Evolutionary conservation across 2,797 vertebrate genomes (phyloP), one percentile per base, ranked within the genome.

Genomic region (Falco novaeseelandiae): DNA sequence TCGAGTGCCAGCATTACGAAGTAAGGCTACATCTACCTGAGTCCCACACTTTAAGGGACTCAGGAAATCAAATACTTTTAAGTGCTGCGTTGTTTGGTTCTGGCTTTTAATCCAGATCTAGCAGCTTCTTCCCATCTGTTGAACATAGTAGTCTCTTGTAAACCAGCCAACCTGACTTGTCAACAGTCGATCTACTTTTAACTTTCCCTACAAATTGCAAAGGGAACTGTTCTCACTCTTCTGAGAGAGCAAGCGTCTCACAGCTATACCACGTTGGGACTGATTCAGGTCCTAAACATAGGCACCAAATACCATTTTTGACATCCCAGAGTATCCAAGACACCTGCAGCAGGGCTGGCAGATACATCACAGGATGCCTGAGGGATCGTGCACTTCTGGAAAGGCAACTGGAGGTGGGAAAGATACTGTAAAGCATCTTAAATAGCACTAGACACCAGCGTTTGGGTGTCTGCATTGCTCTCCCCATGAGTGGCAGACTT

Each of bases 151-250:
- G 74, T 92, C 67, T 94, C 90, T 55, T 93, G 90, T 89, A 96
- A 94, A 95, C 86, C 92, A 93, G 90, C 94, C 96, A 96, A 44
- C 78, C 57, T 89, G 87, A 94, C 92, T 96, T 94, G 93, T 92
- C 93, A 95, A 74, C 84, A 92, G 89, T 52, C 0, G 1, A 72
- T 92, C 92, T 96, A 91, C 84, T 96, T 97, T 94, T 97, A 96
- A 94, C 84, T 94, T 94, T 36, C 72, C 81, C 65, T 89, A 92
- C 81, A 94, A 92, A 96, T 86, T 89, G 92, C 87, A 85, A 91
- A 94, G 51, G 23, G 61, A 96, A 78, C 82, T 90, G 79, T 93
- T 97, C 87, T 96, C 79, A 52, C 89, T 87, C 90, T 72, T 71
- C 42, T 72, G 29, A 85, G n/a, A 85, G 70, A 79, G 63, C 74